Percentiles rank a stretch among this genome's conserved stretches.
Conservation (phyloP, 1,140 invertebrate genomes). For the Drosophila novamexicana region DNA sequence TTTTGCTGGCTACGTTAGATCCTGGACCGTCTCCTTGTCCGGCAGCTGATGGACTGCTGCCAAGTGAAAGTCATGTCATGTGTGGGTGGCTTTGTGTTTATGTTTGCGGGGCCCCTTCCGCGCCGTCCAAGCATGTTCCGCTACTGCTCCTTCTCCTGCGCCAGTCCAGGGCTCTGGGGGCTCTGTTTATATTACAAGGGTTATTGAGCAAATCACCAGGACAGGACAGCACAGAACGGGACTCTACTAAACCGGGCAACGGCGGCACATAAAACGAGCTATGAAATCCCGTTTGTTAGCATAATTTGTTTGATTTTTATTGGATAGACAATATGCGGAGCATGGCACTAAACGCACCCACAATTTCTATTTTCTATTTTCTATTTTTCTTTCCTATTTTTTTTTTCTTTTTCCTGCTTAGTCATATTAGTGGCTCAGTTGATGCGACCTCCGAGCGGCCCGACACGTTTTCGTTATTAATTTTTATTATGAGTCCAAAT, state of each 20-base stretch:
- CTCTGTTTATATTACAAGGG: constrained; percentile 82
- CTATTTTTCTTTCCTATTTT: constrained; percentile 25
- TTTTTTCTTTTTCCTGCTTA: constrained; percentile 58
- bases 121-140: neutral
- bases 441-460: constrained; percentile 37
- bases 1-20: constrained; percentile 18
- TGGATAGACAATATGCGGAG: constrained; percentile 63
- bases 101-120: constrained; percentile 15
- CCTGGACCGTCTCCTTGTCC: neutral
- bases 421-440: constrained; percentile 71
- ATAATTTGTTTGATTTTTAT: constrained; percentile 84
- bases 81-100: constrained; percentile 37
- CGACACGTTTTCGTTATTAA: constrained; percentile 82
- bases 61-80: constrained; percentile 77
- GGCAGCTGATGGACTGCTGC: constrained; percentile 74
- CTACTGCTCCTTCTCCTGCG: neutral
- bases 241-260: neutral
- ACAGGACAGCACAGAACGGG: constrained; percentile 1
- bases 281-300: constrained; percentile 80
- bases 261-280: constrained; percentile 43
- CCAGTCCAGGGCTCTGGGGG: neutral
- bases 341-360: constrained; percentile 21
- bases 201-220: constrained; percentile 83
- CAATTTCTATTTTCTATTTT: constrained; percentile 24
- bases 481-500: constrained; percentile 78